Conservation (phyloP, 2,113 vertebrate genomes). For the Orthonyx spaldingii region DNA sequence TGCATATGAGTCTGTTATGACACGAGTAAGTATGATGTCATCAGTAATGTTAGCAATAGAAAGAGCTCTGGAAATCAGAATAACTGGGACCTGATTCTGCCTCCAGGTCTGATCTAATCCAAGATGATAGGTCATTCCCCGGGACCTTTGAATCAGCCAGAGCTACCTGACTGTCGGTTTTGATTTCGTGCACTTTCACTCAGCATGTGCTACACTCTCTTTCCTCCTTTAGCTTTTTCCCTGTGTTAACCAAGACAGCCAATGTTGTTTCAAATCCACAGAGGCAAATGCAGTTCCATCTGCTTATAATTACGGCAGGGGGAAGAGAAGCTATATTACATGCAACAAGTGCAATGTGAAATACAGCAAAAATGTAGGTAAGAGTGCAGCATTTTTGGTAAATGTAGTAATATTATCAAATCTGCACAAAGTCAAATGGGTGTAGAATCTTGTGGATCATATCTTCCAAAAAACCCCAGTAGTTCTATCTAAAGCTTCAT, state of each 20-base stretch:
- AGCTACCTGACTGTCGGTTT: not conserved
- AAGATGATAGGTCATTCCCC: not conserved
- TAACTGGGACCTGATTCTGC: not conserved
- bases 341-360: not conserved
- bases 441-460: not conserved
- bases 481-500: not conserved
- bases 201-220: not conserved
- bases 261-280: not conserved
- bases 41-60: not conserved
- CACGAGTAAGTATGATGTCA: not conserved
- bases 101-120: not conserved
- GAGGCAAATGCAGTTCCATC: not conserved
- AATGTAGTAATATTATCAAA: not conserved
- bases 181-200: not conserved
- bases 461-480: not conserved
- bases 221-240: not conserved
- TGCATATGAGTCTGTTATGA: not conserved
- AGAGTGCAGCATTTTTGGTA: not conserved
- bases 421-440: not conserved
- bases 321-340: not conserved
- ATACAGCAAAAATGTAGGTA: not conserved
- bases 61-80: not conserved
- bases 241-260: not conserved
- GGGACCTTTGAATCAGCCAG: not conserved
- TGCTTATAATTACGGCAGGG: not conserved